These are phyloP conservation scores for Caloenas nicobarica DNA, from an alignment of 2,113 vertebrate genomes.

Conservation along the genomic window DNA sequence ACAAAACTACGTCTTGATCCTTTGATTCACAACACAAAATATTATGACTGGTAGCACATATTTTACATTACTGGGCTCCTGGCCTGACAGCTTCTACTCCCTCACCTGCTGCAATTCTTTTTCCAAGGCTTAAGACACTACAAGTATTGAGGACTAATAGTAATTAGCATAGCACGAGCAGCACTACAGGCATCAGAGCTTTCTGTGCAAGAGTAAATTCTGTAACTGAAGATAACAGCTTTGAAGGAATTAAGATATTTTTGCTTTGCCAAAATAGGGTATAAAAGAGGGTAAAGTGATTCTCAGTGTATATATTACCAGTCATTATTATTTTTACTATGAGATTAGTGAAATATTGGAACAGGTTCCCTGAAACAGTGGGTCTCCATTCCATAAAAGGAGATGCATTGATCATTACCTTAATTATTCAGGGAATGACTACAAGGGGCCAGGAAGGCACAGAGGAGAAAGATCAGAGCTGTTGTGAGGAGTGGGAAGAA, in stretches of 20 bases:
- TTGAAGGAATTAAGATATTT: neutral
- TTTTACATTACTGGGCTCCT: neutral
- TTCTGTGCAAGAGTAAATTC: neutral
- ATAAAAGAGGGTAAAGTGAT: neutral
- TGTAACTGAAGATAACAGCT: neutral
- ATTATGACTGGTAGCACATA: neutral
- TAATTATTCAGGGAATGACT: neutral
- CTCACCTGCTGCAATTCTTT: neutral
- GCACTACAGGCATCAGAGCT: neutral
- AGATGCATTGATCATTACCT: neutral
- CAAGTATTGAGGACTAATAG: neutral
- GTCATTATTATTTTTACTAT: neutral
- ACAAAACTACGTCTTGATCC: neutral
- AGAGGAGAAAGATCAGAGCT: neutral
- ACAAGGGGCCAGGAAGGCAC: neutral
- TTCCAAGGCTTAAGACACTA: neutral
- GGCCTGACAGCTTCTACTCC: neutral
- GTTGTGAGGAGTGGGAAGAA: neutral
- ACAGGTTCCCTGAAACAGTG: no score
- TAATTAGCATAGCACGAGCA: neutral
- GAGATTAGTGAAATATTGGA: no score
- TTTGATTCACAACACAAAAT: neutral
- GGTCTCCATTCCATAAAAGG: neutral
- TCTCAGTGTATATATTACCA: neutral
- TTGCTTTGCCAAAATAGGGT: neutral